Base-by-base conservation (phyloP, 2,113 vertebrate species). In the Megaleporinus macrocephalus region DNA sequence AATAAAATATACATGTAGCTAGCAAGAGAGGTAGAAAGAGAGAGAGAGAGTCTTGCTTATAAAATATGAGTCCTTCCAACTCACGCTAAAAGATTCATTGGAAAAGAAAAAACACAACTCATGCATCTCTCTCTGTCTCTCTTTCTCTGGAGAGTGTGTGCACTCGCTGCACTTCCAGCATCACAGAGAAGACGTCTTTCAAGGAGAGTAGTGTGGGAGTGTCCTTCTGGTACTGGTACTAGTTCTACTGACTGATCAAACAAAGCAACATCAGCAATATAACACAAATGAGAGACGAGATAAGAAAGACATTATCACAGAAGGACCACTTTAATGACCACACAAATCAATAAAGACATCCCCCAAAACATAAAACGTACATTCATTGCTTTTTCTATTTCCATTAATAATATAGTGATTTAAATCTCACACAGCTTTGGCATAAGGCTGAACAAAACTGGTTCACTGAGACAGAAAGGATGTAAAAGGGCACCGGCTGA, bases 11-110 rank as follows among this genome's bases (percentile, higher is more conserved):
- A 76, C 62, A 79, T 74, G 78, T 14, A 65, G 44, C 65, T 20
- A 24, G 70, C 27, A 22, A 47, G 47, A 26, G 41, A 26, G 81
- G 20, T 36, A 33, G 33, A 62, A 41, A 49, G 41, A 49, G 65
- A 69, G 44, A 68, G 63, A 78, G 41, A 53, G 16, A n/a, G n/a
- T 53, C 76, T 44, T 66, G 76, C 76, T 51, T 78, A 68, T 66
- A 62, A 47, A 77, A 77, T 66, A 44, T 29, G 71, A 73, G 51
- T 69, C 76, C 51, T 33, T 53, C 36, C 49, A 61, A 69, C 70
- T 84, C 71, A 74, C 26, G 12, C 33, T 84, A 78, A 84, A 84
- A 84, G 63, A 84, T 80, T 79, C 36, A 80, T 84, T 51, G 33
- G 30, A 61, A 79, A 44, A 75, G 16, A 20, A 76, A 61, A 73